Evolutionary conservation across 2,888 invertebrate species (phyloP).

Genomic region (Xestia xanthographa): DNA sequence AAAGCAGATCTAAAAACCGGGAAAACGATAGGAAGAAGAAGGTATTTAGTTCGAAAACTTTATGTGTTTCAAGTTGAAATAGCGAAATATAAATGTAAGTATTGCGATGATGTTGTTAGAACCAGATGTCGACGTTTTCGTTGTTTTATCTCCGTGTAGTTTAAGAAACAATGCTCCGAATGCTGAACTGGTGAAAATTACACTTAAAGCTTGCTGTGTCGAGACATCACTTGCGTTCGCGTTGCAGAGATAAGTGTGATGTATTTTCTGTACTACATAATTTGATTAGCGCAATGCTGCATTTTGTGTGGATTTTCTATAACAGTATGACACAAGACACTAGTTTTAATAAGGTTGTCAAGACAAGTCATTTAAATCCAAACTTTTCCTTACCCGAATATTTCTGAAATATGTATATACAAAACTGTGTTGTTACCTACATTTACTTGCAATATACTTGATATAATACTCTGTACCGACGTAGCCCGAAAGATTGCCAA

Average conservation of each 20-base stretch:
- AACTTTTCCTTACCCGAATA: background rate
- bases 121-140: conserved; percentile 21
- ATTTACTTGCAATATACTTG: background rate
- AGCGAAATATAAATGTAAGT: conserved; percentile 19
- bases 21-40: conserved; percentile 42
- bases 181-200: conserved; percentile 3
- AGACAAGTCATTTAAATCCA: background rate
- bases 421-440: background rate
- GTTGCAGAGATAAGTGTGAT: background rate
- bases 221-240: background rate
- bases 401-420: background rate
- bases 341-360: background rate
- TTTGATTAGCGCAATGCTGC: background rate
- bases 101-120: conserved; percentile 38
- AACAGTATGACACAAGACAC: too few relatives aligned
- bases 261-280: background rate
- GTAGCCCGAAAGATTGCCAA: too few relatives aligned
- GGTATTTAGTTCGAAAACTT: conserved; percentile 35
- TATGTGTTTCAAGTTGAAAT: background rate
- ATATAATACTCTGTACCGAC: background rate
- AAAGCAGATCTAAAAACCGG: conserved; percentile 17
- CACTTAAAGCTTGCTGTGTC: conserved; percentile 4
- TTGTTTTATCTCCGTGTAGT: conserved; percentile 30
- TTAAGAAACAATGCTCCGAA: conserved; percentile 28
- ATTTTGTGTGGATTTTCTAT: background rate